Evolutionary conservation across 2,113 vertebrate genomes (phyloP), one percentile per base, ranked within the genome.

Genomic region (Henicopernis longicauda): DNA sequence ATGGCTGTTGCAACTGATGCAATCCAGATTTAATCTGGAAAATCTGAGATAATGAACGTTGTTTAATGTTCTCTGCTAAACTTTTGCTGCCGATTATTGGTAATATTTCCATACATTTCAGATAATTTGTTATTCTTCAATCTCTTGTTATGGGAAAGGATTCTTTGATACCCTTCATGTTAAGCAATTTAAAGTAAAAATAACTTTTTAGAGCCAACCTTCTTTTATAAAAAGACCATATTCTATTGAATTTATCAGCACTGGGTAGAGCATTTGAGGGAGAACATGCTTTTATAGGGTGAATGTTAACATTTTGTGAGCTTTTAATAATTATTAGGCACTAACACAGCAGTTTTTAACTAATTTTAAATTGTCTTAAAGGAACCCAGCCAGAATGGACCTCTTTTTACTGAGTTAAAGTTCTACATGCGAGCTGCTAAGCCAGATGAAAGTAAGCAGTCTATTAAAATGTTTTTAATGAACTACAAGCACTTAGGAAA

Each of bases 351-450:
- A 82, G 32, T 89, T 94, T 78, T 81, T 95, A 93, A 86, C 8
- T 52, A 90, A 95, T 93, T 92, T 85, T 92, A 90, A 94, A 97
- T 50, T 97, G 71, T 97, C 98, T 97, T 98, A 82, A 94, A 99
- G 99, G 99, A 99, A 92, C 99, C 99, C 73, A 99, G 98, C 96
- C 98, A 99, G 34, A 99, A 99, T 49, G 99, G 99, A 96, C 99
- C 99, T 61, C 98, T 99, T 66, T 99, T 99, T 97, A 99, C 99
- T 65, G 99, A 99, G 97, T 98, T 99, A 91, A 99, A 99, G 97
- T 99, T 99, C 96, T 99, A 99, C 98, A 99, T 99, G 98, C 97
- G 99, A 98, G 99, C 99, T 94, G 99, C 99, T 82, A 99, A 99
- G 89, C 98, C 99, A 77, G 99, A 99, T 73, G 98, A 98, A 98